Conservation (phyloP, 2,888 invertebrate species). For the Agrochola circellaris region DNA sequence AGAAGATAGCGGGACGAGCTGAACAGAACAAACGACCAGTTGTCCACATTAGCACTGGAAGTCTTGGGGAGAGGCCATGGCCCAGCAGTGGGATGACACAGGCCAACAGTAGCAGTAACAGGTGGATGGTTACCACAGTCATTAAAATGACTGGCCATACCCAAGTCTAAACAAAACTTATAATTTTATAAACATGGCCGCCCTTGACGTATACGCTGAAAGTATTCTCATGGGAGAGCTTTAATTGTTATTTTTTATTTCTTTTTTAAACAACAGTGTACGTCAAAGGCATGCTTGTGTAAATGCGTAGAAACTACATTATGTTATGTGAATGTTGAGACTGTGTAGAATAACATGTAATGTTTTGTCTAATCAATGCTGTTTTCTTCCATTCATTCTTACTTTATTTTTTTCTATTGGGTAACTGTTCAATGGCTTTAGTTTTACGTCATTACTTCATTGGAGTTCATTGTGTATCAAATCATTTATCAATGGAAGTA, state of each 20-base stretch:
- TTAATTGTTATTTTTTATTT: slow-evolving; percentile 49
- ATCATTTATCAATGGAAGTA: slow-evolving; percentile 5
- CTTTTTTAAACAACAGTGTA: slow-evolving; percentile 47
- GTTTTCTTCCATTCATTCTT: slow-evolving; percentile 28
- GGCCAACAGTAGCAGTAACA: no score
- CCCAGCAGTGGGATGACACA: neutral
- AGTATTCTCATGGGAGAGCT: slow-evolving; percentile 47
- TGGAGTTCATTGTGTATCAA: slow-evolving; percentile 8
- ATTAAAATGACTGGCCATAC: neutral
- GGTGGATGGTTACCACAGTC: neutral
- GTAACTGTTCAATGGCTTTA: slow-evolving; percentile 1
- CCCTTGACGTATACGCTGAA: slow-evolving; percentile 21
- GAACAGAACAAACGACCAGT: neutral
- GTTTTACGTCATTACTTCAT: slow-evolving; percentile 11
- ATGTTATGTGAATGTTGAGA: slow-evolving; percentile 15
- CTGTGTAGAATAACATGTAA: slow-evolving; percentile 15
- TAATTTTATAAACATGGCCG: slow-evolving; percentile 37
- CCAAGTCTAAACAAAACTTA: slow-evolving; percentile 22
- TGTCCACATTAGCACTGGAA: no score
- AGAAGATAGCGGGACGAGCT: neutral
- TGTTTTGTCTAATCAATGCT: slow-evolving; percentile 44
- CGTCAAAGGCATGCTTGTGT: slow-evolving; percentile 50
- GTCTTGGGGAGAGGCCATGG: neutral
- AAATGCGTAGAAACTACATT: slow-evolving; percentile 2
- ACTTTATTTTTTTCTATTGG: slow-evolving; percentile 1